Conservation (phyloP, 2,888 invertebrate genomes). For the Eulithis prunata region DNA sequence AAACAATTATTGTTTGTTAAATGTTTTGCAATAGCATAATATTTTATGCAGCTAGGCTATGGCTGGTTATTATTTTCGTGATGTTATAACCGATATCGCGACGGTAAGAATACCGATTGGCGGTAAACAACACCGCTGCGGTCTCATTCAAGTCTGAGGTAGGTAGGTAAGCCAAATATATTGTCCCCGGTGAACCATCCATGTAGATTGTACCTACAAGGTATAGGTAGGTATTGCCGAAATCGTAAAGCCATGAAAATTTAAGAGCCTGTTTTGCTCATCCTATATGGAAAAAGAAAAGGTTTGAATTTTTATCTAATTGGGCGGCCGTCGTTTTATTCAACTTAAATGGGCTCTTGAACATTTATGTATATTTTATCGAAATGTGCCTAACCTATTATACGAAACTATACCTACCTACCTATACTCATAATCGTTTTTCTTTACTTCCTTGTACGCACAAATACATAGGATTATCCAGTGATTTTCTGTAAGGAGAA, state of each 20-base stretch:
- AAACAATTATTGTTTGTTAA: not conserved
- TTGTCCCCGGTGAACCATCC: constrained; percentile 43
- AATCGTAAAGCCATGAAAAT: constrained; percentile 42
- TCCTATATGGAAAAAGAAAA: constrained; percentile 33
- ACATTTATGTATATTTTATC: constrained; percentile 37
- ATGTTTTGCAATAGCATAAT: constrained; percentile 18
- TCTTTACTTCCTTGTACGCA: constrained; percentile 10
- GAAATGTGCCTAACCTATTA: constrained; percentile 17
- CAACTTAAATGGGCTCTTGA: constrained; percentile 37
- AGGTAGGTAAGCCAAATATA: constrained; percentile 43
- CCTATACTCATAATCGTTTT: constrained; percentile 30
- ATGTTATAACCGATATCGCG: constrained; percentile 22
- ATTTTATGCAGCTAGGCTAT: not conserved
- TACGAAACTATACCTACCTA: constrained; percentile 6
- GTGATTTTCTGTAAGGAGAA: constrained; percentile 8
- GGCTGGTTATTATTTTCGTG: constrained; percentile 4
- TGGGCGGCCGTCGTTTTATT: constrained; percentile 28
- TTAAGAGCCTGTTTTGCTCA: constrained; percentile 38
- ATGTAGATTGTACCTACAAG: not conserved
- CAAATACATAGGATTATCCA: constrained; percentile 9
- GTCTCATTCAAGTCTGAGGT: constrained; percentile 16
- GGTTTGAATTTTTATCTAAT: constrained; percentile 38
- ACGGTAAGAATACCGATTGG: constrained; percentile 20
- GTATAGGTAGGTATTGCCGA: constrained; percentile 24
- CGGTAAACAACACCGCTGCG: constrained; percentile 38